Evolutionary conservation across 2,797 vertebrate species (phyloP), one percentile per base, ranked within the genome.

Genomic region (Pelodytes ibericus): DNA sequence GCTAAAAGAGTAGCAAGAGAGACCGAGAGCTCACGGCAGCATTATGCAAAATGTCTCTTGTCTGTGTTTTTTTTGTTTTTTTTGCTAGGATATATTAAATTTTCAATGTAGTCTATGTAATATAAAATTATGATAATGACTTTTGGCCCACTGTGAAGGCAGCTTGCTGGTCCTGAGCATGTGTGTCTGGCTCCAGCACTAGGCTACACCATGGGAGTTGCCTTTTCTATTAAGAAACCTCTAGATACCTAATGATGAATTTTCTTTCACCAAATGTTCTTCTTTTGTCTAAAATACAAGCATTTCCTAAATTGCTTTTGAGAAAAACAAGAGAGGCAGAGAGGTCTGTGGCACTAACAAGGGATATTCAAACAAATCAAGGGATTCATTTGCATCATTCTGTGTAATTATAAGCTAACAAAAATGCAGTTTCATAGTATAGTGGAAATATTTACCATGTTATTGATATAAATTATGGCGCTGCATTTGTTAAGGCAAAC

Each of bases 231-330:
- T 98, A 97, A 96, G 95, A 96, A 98, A 96, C 95, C 95, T 99
- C 96, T 95, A 96, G 96, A 98, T 97, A 98, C 95, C 94, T 98
- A 95, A 98, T 98, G 96, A 98, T 99, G 95, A 98, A 98, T 99
- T 96, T 95, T 97, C 95, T 95, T 95, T 96, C 95, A 93, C 96
- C 96, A 98, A 98, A 98, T 97, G 95, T 96, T 97, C 94, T 94
- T 93, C 92, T 96, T 96, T 96, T 93, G 94, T 96, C 89, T 94
- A 94, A 96, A 96, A 96, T 95, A 96, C 95, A 95, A 96, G 94
- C 93, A 93, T 95, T 95, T 95, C 95, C 94, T 95, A 96, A 97
- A 96, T 95, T 95, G 95, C 95, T 96, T 96, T 94, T 94, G 95
- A 97, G 94, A 94, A 94, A 94, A 94, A 92, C 91, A 94, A 92